A percentile compares a stretch with the other conserved stretches of the same genome.
Evolutionary conservation across 2,797 vertebrate species (phyloP).

Genomic region (Morus bassanus): DNA sequence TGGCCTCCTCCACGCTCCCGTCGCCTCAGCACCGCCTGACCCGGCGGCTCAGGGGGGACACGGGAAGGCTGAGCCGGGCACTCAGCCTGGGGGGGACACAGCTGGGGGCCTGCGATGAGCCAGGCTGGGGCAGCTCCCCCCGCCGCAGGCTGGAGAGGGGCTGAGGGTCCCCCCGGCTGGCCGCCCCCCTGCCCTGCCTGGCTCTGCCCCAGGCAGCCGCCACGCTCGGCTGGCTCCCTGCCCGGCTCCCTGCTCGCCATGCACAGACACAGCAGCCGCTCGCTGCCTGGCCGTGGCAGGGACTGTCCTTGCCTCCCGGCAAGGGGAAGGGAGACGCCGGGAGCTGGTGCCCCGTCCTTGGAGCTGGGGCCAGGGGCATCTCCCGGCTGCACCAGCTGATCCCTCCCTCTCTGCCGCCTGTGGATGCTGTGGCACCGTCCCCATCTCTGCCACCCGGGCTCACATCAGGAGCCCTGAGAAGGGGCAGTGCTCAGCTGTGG

Average conservation of each 20-base stretch:
- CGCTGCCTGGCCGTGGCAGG: neutral
- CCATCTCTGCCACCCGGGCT: neutral
- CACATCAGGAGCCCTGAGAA: rapidly evolving
- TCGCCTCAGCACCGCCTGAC: neutral
- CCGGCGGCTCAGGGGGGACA: rapidly evolving
- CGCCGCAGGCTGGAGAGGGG: rapidly evolving
- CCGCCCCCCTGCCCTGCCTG: neutral
- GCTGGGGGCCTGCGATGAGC: neutral
- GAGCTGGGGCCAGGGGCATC: neutral
- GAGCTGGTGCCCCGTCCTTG: neutral
- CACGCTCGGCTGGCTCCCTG: neutral
- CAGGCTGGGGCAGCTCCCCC: neutral
- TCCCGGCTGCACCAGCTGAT: neutral
- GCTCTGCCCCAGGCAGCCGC: neutral
- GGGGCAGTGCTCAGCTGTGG: neutral
- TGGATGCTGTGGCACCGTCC: neutral
- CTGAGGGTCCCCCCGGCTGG: neutral
- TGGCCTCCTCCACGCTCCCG: rapidly evolving
- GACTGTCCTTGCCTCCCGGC: neutral
- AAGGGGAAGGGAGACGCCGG: neutral
- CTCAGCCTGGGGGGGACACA: rapidly evolving
- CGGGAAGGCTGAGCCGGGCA: rapidly evolving
- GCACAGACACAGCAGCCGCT: rapidly evolving
- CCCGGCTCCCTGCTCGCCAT: rapidly evolving
- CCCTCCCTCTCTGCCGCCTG: neutral